Percentiles rank a stretch among this genome's conserved stretches.
Evolutionary conservation across 2,888 invertebrate genomes (phyloP).

Genomic region (Hirtodrosophila cameraria): DNA sequence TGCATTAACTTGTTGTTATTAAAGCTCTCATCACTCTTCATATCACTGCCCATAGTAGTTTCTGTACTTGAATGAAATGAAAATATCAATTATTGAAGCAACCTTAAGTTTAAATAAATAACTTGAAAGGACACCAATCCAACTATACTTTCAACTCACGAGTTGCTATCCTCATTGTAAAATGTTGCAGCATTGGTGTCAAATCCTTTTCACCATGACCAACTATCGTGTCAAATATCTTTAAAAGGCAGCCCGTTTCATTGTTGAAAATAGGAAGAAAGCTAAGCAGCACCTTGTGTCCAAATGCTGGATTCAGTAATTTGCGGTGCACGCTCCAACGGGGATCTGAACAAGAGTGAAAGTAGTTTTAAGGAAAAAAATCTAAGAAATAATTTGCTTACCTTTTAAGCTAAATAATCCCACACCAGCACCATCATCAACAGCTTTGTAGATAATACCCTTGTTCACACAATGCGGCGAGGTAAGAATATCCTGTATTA

Average conservation of each 20-base stretch:
- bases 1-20: slow-evolving; percentile 63
- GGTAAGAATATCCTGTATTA: slow-evolving; percentile 77
- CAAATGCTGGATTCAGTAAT: slow-evolving; percentile 81
- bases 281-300: slow-evolving; percentile 76
- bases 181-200: slow-evolving; percentile 68
- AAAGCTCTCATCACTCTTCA: slow-evolving; percentile 38
- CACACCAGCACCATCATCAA: slow-evolving; percentile 78
- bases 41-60: slow-evolving; percentile 82
- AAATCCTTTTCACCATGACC: slow-evolving; percentile 66
- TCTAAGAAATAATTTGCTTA: slow-evolving; percentile 15
- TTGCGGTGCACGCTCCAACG: slow-evolving; percentile 80
- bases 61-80: slow-evolving; percentile 49
- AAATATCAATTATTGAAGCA: background rate
- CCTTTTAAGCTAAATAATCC: slow-evolving; percentile 79
- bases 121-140: too few relatives aligned
- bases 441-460: slow-evolving; percentile 73
- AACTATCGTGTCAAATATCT: slow-evolving; percentile 50
- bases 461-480: slow-evolving; percentile 81
- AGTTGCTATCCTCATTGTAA: slow-evolving; percentile 76
- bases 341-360: slow-evolving; percentile 60
- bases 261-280: slow-evolving; percentile 80
- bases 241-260: slow-evolving; percentile 63
- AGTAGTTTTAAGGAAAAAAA: background rate
- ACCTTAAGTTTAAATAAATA: too few relatives aligned
- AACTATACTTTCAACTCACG: slow-evolving; percentile 61